Evolutionary conservation across 2,888 invertebrate genomes (phyloP).

Genomic region (Ischnura elegans): DNA sequence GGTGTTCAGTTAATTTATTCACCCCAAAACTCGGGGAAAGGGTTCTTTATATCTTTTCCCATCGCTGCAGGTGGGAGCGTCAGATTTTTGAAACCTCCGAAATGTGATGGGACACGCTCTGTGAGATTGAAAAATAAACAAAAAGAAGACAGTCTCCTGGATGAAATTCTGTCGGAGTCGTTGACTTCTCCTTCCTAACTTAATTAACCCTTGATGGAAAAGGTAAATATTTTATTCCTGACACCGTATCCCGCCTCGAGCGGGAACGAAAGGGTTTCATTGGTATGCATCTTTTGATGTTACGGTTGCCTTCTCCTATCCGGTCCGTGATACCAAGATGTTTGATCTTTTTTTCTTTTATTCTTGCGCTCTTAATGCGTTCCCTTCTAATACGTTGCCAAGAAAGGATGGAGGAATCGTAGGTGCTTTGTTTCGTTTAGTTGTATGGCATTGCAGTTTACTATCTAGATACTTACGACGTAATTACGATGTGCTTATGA

Average conservation of each 20-base stretch:
- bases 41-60: not conserved
- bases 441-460: too few relatives aligned
- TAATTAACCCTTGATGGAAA: not conserved
- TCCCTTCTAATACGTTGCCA: too few relatives aligned
- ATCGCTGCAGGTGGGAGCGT: not conserved
- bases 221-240: not conserved
- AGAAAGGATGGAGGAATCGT: too few relatives aligned
- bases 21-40: not conserved
- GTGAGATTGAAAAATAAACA: not conserved
- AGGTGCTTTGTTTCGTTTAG: too few relatives aligned
- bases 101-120: not conserved
- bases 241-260: not conserved
- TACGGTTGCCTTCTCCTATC: not conserved
- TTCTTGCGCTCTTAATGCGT: not conserved
- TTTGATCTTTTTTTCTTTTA: not conserved
- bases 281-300: not conserved
- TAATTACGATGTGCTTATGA: too few relatives aligned
- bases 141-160: not conserved
- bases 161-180: conserved; percentile 16
- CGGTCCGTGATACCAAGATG: not conserved
- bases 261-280: not conserved
- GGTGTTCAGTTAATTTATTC: not conserved
- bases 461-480: too few relatives aligned
- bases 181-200: not conserved
- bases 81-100: not conserved